Conservation (phyloP, 2,113 vertebrate species). For the Corvus moneduloides region DNA sequence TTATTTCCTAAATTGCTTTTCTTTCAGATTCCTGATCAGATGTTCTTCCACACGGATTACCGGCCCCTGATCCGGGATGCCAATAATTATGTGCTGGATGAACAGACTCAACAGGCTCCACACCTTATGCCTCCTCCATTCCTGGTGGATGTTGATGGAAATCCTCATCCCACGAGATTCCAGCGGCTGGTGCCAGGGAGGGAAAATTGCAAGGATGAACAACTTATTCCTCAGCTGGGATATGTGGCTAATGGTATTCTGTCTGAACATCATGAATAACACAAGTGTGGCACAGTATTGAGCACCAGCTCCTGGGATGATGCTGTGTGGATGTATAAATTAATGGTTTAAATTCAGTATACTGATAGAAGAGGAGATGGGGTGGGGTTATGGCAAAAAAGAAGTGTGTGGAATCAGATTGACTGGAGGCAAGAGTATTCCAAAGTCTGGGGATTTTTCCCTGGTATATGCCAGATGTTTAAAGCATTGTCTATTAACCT, state of each 20-base stretch:
- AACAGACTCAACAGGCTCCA: constrained; percentile 98
- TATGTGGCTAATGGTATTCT: constrained; percentile 93
- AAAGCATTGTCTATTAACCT: background rate
- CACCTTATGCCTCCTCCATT: constrained; percentile 98
- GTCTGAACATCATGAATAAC: background rate
- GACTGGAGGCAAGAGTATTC: background rate
- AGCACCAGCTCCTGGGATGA: background rate
- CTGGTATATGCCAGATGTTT: background rate
- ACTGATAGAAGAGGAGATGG: background rate
- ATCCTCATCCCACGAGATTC: constrained; percentile 90
- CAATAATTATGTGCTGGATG: constrained; percentile 97
- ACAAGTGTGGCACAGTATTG: background rate
- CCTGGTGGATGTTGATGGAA: constrained; percentile 95
- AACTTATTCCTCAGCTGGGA: constrained; percentile 94
- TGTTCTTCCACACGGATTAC: constrained; percentile 99
- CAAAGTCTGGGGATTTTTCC: background rate
- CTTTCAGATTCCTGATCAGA: constrained; percentile 94
- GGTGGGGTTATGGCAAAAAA: background rate
- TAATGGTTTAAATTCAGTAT: background rate
- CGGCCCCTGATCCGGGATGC: constrained; percentile 95
- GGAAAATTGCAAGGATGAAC: constrained; percentile 96
- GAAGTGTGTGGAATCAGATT: background rate
- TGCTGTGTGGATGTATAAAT: background rate
- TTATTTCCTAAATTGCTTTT: background rate
- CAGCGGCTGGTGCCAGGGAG: constrained; percentile 95